Evolutionary conservation across 2,797 vertebrate genomes (phyloP).

Genomic region (Lophius americanus): DNA sequence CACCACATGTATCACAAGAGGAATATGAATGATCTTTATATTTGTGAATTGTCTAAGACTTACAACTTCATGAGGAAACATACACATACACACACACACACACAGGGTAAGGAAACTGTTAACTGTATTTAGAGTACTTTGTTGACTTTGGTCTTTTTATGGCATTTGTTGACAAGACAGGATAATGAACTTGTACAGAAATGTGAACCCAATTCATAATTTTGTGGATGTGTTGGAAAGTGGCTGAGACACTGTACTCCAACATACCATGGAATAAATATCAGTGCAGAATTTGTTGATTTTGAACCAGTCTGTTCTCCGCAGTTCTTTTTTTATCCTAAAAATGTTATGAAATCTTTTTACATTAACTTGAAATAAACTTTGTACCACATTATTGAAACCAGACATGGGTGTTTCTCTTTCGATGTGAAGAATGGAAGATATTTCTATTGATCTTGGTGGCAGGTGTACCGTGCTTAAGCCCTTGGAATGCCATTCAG

Average conservation of each 20-base stretch:
- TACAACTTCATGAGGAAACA: too few species aligned
- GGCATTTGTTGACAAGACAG: not conserved
- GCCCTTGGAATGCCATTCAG: slow-evolving; percentile 38
- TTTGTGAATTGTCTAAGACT: too few species aligned
- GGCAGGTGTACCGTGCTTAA: slow-evolving; percentile 47
- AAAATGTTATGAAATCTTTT: slow-evolving; percentile 34
- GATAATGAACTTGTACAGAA: too few species aligned
- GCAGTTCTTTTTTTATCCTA: slow-evolving; percentile 2
- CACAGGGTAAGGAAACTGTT: too few species aligned
- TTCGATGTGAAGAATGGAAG: slow-evolving; percentile 55
- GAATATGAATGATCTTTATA: too few species aligned
- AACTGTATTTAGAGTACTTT: too few species aligned
- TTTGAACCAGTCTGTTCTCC: slow-evolving; percentile 1
- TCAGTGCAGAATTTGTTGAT: not conserved
- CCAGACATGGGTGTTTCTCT: slow-evolving; percentile 53
- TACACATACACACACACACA: too few species aligned
- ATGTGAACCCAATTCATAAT: too few species aligned
- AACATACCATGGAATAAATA: not conserved
- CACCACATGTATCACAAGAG: too few species aligned
- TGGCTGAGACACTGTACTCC: not conserved
- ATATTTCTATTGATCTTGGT: slow-evolving; percentile 46
- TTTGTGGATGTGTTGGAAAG: not conserved
- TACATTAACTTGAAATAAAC: slow-evolving; percentile 51
- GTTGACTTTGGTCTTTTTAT: not conserved
- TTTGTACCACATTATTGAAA: slow-evolving; percentile 48